Evolutionary conservation across 2,113 vertebrate species (phyloP).

Genomic region (Sapajus apella): DNA sequence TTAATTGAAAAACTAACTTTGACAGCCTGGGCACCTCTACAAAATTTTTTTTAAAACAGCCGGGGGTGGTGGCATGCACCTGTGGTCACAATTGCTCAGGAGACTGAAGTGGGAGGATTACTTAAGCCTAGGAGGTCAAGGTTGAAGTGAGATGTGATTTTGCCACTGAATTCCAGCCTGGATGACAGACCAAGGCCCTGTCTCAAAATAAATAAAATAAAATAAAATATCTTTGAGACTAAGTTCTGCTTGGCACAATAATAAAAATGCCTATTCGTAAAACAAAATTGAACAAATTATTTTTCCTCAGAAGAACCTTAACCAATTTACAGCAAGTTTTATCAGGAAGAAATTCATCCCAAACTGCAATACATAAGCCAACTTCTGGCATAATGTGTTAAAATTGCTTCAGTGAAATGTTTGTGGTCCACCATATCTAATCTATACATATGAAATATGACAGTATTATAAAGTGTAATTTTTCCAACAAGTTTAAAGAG

Average conservation of each 20-base stretch:
- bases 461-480: slow-evolving; percentile 41
- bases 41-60: too few species aligned
- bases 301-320: slow-evolving; percentile 41
- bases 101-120: too few species aligned
- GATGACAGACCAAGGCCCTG: too few species aligned
- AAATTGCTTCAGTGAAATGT: slow-evolving; percentile 28
- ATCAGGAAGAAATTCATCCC: slow-evolving; percentile 45
- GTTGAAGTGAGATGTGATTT: too few species aligned
- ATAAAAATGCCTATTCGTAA: slow-evolving; percentile 44
- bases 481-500: slow-evolving; percentile 54
- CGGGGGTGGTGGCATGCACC: too few species aligned
- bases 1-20: slow-evolving; percentile 44
- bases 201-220: not conserved
- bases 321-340: slow-evolving; percentile 40
- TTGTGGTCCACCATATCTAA: not conserved
- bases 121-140: too few species aligned
- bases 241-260: slow-evolving; percentile 41
- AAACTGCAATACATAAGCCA: not conserved
- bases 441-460: not conserved
- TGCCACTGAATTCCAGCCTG: too few species aligned
- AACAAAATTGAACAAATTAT: slow-evolving; percentile 51
- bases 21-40: not conserved
- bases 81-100: too few species aligned
- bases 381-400: slow-evolving; percentile 35
- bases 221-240: not conserved